phyloP scores from a whole-genome alignment of 1,140 invertebrate species.

The Drosophila miranda region DNA sequence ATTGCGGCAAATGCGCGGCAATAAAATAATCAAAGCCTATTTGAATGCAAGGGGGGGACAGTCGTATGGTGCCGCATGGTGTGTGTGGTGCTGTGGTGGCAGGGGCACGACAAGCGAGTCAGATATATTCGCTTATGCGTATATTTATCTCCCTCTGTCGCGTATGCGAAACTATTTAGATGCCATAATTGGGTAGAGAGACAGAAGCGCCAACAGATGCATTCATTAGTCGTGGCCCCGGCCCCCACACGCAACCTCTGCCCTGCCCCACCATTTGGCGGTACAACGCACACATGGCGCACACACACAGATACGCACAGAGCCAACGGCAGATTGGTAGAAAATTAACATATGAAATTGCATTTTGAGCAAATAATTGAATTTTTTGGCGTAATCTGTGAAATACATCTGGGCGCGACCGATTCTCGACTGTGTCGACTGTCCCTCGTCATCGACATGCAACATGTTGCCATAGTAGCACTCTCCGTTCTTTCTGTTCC shows the following conservation, averaged over 20 bases:
- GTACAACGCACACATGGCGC: conserved; percentile 25
- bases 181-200: conserved; percentile 72
- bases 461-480: conserved; percentile 41
- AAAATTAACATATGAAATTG: conserved; percentile 78
- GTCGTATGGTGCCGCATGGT: not conserved
- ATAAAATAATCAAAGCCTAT: conserved; percentile 80
- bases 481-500: too few species aligned
- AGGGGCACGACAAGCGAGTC: conserved; percentile 37
- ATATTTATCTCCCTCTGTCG: conserved; percentile 1
- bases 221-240: conserved; percentile 35
- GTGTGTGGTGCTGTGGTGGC: conserved; percentile 6
- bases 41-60: conserved; percentile 48
- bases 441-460: conserved; percentile 39
- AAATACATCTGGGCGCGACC: conserved; percentile 55
- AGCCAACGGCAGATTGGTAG: not conserved
- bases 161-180: conserved; percentile 67
- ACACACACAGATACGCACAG: conserved; percentile 20
- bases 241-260: not conserved
- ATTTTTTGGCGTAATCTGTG: conserved; percentile 69
- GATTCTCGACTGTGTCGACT: conserved; percentile 23
- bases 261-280: conserved; percentile 2
- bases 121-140: conserved; percentile 17
- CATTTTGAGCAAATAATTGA: conserved; percentile 79
- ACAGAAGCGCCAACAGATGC: conserved; percentile 48
- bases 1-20: conserved; percentile 79